Percentiles rank a stretch among this genome's conserved stretches.
phyloP scores from a whole-genome alignment of 2,797 vertebrate species.

The Molossus alvarezi region DNA sequence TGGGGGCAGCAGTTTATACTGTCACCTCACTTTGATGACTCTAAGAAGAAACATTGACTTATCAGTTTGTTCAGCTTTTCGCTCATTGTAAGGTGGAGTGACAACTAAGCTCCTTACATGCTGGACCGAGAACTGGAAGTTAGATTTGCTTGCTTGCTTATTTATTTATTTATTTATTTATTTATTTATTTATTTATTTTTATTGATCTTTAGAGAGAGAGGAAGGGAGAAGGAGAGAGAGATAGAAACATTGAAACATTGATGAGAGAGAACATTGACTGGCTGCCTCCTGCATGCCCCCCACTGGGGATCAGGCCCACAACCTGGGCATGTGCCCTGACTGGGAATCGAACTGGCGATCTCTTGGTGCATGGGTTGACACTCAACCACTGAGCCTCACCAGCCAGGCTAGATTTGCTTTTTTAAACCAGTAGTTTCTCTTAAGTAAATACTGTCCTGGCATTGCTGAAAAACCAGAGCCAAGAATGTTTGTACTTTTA shows the following conservation, averaged over 20 bases:
- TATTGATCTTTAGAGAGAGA: no score
- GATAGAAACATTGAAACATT: no score
- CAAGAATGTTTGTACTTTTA: background rate
- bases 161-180: no score
- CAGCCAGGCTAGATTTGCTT: background rate
- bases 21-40: background rate
- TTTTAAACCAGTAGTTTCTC: conserved; percentile 20
- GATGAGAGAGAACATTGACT: no score
- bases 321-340: no score
- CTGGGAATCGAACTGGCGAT: no score
- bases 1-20: background rate
- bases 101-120: background rate
- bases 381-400: no score
- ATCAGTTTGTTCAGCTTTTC: conserved; percentile 26
- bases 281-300: no score
- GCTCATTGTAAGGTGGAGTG: background rate
- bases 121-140: background rate
- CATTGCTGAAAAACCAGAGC: conserved; percentile 18
- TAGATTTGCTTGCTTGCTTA: background rate
- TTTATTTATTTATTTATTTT: no score
- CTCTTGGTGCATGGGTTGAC: no score
- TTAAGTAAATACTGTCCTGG: background rate
- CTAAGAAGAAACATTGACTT: conserved; percentile 14
- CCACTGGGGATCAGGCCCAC: no score
- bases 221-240: no score